These are phyloP conservation scores for Sebastes dallii DNA, from an alignment of 2,797 vertebrate species.

Conservation along the genomic window DNA sequence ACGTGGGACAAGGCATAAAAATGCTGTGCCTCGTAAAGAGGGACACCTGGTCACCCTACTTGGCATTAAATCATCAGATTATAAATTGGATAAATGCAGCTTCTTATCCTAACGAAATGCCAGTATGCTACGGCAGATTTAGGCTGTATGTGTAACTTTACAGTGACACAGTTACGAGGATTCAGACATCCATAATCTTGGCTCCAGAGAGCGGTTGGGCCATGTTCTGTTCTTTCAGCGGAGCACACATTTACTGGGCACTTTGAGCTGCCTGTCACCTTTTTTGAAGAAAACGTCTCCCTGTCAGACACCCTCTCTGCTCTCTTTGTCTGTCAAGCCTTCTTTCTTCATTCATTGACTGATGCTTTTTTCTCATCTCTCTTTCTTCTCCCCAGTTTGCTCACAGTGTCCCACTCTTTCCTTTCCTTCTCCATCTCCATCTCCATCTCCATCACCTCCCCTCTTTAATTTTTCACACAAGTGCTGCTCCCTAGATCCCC, in stretches of 20 bases:
- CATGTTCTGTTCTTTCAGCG: constrained; percentile 7
- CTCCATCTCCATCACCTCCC: constrained; percentile 12
- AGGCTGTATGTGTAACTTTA: neutral
- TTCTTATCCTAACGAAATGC: neutral
- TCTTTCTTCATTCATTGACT: constrained; percentile 31
- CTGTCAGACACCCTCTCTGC: constrained; percentile 40
- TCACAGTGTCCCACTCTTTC: constrained; percentile 2
- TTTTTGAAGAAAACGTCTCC: constrained; percentile 29
- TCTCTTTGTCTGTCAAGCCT: constrained; percentile 21
- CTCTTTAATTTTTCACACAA: constrained; percentile 63
- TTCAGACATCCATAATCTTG: constrained; percentile 16
- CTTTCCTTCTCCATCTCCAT: neutral
- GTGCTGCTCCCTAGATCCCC: constrained; percentile 23
- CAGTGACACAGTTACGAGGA: constrained; percentile 2
- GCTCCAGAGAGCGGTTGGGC: constrained; percentile 14
- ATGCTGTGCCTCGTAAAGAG: neutral
- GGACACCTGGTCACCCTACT: no score
- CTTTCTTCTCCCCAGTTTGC: constrained; percentile 7
- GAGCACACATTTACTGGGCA: constrained; percentile 25
- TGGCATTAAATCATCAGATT: neutral
- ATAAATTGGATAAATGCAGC: neutral
- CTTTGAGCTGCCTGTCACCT: constrained; percentile 50
- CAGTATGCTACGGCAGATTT: neutral
- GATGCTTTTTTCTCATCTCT: neutral
- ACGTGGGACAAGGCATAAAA: neutral